These are phyloP conservation scores for Calyptommatus sinebrachiatus DNA, from an alignment of 2,113 vertebrate species.

Conservation along the genomic window DNA sequence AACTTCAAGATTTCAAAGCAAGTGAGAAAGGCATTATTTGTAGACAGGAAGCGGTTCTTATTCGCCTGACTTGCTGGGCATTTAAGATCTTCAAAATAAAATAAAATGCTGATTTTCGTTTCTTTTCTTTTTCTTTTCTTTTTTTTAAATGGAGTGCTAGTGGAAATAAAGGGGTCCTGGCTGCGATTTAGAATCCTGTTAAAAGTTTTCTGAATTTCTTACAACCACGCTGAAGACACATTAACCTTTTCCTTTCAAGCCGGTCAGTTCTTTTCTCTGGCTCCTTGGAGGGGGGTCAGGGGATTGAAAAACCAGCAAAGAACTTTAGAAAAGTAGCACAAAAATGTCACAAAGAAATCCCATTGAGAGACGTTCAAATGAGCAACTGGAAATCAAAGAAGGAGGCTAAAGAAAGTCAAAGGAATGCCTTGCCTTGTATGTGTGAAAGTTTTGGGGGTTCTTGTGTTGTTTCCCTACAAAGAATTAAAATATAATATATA, in stretches of 20 bases:
- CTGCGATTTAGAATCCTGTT: not conserved
- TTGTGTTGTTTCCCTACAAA: too few species aligned
- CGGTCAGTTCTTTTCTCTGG: not conserved
- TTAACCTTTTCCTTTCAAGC: not conserved
- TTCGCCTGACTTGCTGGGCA: not conserved
- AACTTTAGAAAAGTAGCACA: not conserved
- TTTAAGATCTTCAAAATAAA: not conserved
- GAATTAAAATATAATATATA: not conserved
- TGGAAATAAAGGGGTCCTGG: not conserved
- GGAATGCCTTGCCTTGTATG: not conserved
- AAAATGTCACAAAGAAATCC: not conserved
- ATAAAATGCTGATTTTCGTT: too few species aligned
- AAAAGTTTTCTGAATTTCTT: not conserved
- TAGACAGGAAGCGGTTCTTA: not conserved
- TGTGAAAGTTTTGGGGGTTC: not conserved
- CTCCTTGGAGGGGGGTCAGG: constrained; percentile 1
- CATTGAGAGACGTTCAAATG: not conserved
- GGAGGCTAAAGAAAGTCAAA: not conserved
- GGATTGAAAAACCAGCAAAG: not conserved
- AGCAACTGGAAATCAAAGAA: not conserved
- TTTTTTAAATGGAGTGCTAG: not conserved
- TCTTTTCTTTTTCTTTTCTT: too few species aligned
- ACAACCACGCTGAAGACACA: not conserved
- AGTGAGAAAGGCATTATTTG: not conserved
- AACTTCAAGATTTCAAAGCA: not conserved